phyloP scores from a whole-genome alignment of 2,888 invertebrate genomes.

The Chymomyza fuscimana region DNA sequence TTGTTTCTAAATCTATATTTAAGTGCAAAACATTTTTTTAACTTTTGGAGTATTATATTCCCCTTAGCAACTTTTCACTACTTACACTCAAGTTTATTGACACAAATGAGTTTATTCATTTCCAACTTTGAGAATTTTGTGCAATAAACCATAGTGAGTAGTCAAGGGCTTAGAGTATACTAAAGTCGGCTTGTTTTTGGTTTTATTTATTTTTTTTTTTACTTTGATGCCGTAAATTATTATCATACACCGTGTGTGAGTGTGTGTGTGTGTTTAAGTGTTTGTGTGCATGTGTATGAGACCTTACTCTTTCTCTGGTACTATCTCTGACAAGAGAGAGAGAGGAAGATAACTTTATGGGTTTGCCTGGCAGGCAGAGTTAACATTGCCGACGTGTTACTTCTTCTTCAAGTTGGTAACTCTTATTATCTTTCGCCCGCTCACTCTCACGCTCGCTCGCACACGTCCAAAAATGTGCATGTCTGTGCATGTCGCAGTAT shows the following conservation, averaged over 20 bases:
- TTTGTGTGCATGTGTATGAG: slow-evolving; percentile 14
- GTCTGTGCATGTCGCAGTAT: not conserved
- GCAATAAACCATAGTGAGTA: too few relatives aligned
- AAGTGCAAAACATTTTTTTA: too few relatives aligned
- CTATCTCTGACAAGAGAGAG: too few relatives aligned
- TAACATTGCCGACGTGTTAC: slow-evolving; percentile 32
- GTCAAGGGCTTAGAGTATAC: not conserved
- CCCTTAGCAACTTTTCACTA: too few relatives aligned
- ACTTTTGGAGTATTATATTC: too few relatives aligned
- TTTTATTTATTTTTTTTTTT: slow-evolving; percentile 44
- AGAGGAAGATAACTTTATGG: not conserved
- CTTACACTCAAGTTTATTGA: too few relatives aligned
- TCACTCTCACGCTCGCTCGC: slow-evolving; percentile 41
- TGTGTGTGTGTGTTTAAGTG: not conserved
- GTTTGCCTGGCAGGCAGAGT: not conserved
- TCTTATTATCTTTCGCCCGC: slow-evolving; percentile 65
- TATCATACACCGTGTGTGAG: slow-evolving; percentile 49
- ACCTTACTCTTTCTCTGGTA: slow-evolving; percentile 18
- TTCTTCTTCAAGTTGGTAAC: slow-evolving; percentile 47
- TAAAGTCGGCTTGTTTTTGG: slow-evolving; percentile 2
- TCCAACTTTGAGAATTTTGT: too few relatives aligned
- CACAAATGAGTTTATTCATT: too few relatives aligned
- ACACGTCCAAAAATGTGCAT: slow-evolving; percentile 1
- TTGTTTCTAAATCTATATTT: too few relatives aligned
- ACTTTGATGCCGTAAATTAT: slow-evolving; percentile 62